A percentile compares a stretch with the other conserved stretches of the same genome.
Conservation (phyloP, 1,140 invertebrate genomes). For the Drosophila kepulauana region DNA sequence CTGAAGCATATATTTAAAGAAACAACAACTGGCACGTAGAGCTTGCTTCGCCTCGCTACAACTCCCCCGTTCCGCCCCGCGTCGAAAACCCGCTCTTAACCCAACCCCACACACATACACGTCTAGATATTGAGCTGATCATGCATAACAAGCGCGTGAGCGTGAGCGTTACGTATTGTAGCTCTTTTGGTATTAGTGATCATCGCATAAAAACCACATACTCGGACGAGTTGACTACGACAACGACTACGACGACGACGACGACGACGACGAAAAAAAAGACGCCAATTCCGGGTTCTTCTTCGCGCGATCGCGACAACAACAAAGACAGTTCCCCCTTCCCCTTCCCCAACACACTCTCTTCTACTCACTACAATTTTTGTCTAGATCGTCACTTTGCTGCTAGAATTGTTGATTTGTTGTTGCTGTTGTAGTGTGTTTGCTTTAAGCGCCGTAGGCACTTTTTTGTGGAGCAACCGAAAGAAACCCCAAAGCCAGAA, state of each 20-base stretch:
- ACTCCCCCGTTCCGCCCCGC: constrained; percentile 15
- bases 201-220: constrained; percentile 32
- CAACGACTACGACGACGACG: constrained; percentile 18
- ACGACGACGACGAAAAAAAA: constrained; percentile 24
- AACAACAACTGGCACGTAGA: constrained; percentile 42
- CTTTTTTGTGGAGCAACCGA: constrained; percentile 66
- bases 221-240: constrained; percentile 18
- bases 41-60: constrained; percentile 2
- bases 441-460: constrained; percentile 65
- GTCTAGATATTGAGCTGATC: constrained; percentile 65
- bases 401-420: constrained; percentile 20
- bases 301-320: constrained; percentile 65
- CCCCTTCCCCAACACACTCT: background rate
- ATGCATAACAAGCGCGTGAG: constrained; percentile 82
- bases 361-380: constrained; percentile 57
- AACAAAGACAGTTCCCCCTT: constrained; percentile 29
- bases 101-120: constrained; percentile 15
- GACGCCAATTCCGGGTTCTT: constrained; percentile 81
- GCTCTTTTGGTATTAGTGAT: constrained; percentile 32
- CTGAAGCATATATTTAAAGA: constrained; percentile 40
- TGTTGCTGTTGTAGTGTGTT: constrained; percentile 8
- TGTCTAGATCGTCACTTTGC: constrained; percentile 78
- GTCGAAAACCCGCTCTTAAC: constrained; percentile 25
- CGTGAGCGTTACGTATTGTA: constrained; percentile 64
- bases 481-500: constrained; percentile 25